Base-by-base conservation (phyloP, 2,113 vertebrate genomes). In the Amia ocellicauda region DNA sequence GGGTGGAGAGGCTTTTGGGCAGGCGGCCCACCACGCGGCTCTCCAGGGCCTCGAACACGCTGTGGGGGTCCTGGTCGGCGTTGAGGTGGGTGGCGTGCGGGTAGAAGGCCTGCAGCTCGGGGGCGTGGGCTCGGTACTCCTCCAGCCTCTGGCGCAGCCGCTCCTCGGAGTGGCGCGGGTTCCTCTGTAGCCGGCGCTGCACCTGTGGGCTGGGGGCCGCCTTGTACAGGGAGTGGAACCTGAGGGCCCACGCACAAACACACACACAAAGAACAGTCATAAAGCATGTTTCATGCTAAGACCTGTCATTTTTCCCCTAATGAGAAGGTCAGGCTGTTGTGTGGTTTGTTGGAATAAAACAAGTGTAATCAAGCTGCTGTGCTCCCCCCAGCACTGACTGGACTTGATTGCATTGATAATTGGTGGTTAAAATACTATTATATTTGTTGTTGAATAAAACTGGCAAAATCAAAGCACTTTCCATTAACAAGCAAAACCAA, bases 31-130 rank as follows among this genome's bases (percentile, higher is more conserved):
- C 78, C 64, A 95, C 69, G 2, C 84, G 85, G 24, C 92, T 93
- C 80, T 96, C 93, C 45, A 98, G 77, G 60, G 86, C 83, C 74
- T 96, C 93, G 24, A 92, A 95, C 66, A 98, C 78, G 0, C 69
- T 82, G 36, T 88, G 77, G 0, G 93, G 91, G 64, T 95, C 93
- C 82, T 94, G 94, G 75, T 97, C 94, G 22, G 89, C 92, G 0
- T 93, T 91, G 65, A 98, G 7, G 0, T 75, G 64, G 69, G 89
- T 68, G 2, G 86, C 87, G 4, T 79, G 75, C 63, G 75, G 51
- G 50, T 90, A 98, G 28, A 91, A 80, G 8, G 67, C 68, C 79
- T 92, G 82, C 53, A 91, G 82, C 1, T 73, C 76, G 0, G 71
- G 54, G 0, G 27, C 43, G 0, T 83, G 76, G 19, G 52, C 62